These are phyloP conservation scores for Okamejei kenojei DNA, from an alignment of 2,797 vertebrate species.

Conservation along the genomic window DNA sequence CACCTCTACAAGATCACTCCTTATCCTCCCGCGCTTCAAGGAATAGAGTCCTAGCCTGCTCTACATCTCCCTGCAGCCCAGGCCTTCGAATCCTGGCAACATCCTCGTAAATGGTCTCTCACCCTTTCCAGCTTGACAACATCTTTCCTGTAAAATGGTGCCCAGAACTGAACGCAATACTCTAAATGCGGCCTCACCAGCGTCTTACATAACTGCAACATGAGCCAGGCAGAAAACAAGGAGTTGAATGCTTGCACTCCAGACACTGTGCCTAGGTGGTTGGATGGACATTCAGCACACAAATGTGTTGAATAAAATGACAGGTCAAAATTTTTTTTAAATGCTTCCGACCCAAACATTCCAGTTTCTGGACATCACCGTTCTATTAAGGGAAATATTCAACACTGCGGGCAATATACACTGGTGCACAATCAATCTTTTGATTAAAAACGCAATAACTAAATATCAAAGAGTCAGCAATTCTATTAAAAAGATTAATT, in stretches of 20 bases:
- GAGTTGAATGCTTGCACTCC: not conserved
- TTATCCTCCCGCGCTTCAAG: too few species aligned
- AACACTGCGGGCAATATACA: constrained; percentile 58
- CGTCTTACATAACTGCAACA: too few species aligned
- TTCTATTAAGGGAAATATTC: constrained; percentile 34
- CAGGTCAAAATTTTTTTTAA: not conserved
- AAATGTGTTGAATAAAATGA: not conserved
- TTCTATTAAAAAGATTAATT: constrained; percentile 76
- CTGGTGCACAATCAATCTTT: constrained; percentile 72
- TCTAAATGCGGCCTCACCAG: too few species aligned
- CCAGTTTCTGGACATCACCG: constrained; percentile 18
- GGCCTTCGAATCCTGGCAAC: too few species aligned
- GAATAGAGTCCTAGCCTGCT: too few species aligned
- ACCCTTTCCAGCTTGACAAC: too few species aligned
- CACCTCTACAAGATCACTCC: too few species aligned
- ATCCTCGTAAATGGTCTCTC: too few species aligned
- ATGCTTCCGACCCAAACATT: not conserved
- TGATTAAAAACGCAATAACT: constrained; percentile 70
- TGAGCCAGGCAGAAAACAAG: too few species aligned
- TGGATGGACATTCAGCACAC: not conserved
- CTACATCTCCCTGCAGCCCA: too few species aligned
- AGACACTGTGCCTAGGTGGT: not conserved
- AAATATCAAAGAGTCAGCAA: constrained; percentile 65
- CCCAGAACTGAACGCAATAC: too few species aligned
- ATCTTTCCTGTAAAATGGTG: too few species aligned